These are phyloP conservation scores for Entomobrya proxima DNA, from an alignment of 2,888 invertebrate species.

Conservation along the genomic window DNA sequence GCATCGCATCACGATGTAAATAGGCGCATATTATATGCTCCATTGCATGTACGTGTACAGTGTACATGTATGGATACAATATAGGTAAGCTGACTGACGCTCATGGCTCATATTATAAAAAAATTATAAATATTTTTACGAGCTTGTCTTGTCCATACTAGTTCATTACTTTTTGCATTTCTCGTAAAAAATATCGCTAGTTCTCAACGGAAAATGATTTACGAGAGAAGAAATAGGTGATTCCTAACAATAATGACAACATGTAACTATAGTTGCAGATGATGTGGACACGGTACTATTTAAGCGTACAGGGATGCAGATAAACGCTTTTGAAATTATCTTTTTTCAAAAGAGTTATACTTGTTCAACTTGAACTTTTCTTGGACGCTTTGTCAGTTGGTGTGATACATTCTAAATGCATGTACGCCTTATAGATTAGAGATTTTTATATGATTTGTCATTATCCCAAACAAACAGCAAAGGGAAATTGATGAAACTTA, in stretches of 20 bases:
- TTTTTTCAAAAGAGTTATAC: background rate
- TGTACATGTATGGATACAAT: background rate
- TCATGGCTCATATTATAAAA: too few species aligned
- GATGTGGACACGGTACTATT: background rate
- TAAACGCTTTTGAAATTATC: background rate
- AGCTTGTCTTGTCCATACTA: conserved; percentile 53
- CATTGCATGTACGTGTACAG: background rate
- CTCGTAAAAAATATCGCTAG: conserved; percentile 41
- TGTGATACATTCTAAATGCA: background rate
- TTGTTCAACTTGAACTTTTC: background rate
- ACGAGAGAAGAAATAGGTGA: conserved; percentile 52
- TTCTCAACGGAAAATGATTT: conserved; percentile 59
- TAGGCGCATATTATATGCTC: background rate
- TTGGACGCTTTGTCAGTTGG: background rate
- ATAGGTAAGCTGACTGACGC: background rate
- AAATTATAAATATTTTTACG: conserved; percentile 40
- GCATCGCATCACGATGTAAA: conserved; percentile 54
- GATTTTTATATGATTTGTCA: conserved; percentile 23
- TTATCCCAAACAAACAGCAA: background rate
- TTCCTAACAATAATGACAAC: conserved; percentile 34
- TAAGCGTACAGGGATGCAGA: background rate
- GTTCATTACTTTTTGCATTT: conserved; percentile 66
- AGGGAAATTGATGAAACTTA: background rate
- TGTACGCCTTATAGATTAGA: background rate
- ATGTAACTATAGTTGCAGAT: conserved; percentile 2